Base-by-base conservation (phyloP, 1,140 invertebrate species). In the Tetragnatha versicolor region DNA sequence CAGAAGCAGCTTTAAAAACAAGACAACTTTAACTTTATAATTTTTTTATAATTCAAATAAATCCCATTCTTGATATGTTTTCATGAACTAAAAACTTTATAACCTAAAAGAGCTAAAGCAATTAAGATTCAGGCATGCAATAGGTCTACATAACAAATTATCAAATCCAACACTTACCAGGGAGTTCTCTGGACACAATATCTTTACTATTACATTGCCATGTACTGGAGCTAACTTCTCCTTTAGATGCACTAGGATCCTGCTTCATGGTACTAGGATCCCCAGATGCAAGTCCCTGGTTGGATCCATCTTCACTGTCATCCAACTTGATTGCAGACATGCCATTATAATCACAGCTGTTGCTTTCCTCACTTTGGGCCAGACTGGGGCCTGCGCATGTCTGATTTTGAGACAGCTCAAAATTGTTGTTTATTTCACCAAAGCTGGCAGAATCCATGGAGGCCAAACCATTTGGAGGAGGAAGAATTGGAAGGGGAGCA, bases 141-240 rank as follows among this genome's bases (percentile, higher is more conserved):
- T n/a, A n/a, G n/a, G n/a, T n/a, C n/a, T n/a, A n/a, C n/a, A n/a
- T n/a, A n/a, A n/a, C n/a, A n/a, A n/a, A 6, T 63, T n/a, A 63
- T 20, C 22, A 37, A 31, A 37, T 61, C 22, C 47, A 22, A 25
- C 6, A 20, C 37, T 35, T 85, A 90, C 89, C 87, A 84, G 88
- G 90, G 80, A 92, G 83, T 81, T 89, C 85, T 14, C 88, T 85
- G 6, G 90, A 88, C 39, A 92, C 84, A 83, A 88, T 90, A 70
- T 88, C 87, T 82, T 88, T 88, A 14, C 87, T 82, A 82, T 89
- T 89, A 2, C 88, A 86, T 75, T 89, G 87, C 90, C 90, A 91
- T 82, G 87, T 31, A 75, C 6, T 31, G 20, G 63, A 27, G n/a
- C 2, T 42, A 49, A 66, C 7, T 20, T 20, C 29, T 66, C 37